Conservation (phyloP, 2,888 invertebrate genomes). For the Bembecia ichneumoniformis region DNA sequence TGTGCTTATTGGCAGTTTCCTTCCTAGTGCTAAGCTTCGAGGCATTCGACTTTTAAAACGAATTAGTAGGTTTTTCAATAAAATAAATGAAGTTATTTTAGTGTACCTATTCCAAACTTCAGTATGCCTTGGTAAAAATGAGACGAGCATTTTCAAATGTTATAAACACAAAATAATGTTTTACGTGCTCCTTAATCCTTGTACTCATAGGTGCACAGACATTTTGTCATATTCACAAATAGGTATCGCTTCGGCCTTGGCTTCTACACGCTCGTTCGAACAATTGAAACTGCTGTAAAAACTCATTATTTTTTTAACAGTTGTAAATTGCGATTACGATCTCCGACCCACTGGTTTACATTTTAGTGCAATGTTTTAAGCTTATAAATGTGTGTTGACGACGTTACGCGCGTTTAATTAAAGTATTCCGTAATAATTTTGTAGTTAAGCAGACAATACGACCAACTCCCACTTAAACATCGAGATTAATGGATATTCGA, state of each 20-base stretch:
- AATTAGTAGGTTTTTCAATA: too few relatives aligned
- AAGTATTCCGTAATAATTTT: slow-evolving; percentile 22
- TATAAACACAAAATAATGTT: too few relatives aligned
- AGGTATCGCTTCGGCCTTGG: slow-evolving; percentile 20
- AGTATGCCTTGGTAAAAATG: too few relatives aligned
- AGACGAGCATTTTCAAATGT: too few relatives aligned
- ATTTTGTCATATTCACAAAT: background rate
- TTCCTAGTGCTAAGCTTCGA: too few relatives aligned
- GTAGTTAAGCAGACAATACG: slow-evolving; percentile 13
- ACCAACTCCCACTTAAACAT: slow-evolving; percentile 12
- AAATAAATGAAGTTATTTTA: too few relatives aligned
- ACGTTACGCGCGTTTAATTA: slow-evolving; percentile 30
- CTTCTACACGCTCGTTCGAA: slow-evolving; percentile 27
- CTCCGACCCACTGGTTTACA: slow-evolving; percentile 34
- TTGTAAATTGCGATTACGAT: slow-evolving; percentile 38
- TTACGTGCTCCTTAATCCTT: too few relatives aligned
- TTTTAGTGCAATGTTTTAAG: slow-evolving; percentile 28
- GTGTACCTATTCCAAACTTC: too few relatives aligned
- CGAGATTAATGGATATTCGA: slow-evolving; percentile 10
- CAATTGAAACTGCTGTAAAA: slow-evolving; percentile 36
- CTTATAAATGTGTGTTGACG: slow-evolving; percentile 18
- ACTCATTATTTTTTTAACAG: slow-evolving; percentile 29
- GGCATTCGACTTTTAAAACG: too few relatives aligned
- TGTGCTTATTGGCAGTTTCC: too few relatives aligned
- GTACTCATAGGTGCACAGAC: background rate